Base-by-base conservation (phyloP, 1,140 invertebrate species). In the Drosophila aff. region DNA sequence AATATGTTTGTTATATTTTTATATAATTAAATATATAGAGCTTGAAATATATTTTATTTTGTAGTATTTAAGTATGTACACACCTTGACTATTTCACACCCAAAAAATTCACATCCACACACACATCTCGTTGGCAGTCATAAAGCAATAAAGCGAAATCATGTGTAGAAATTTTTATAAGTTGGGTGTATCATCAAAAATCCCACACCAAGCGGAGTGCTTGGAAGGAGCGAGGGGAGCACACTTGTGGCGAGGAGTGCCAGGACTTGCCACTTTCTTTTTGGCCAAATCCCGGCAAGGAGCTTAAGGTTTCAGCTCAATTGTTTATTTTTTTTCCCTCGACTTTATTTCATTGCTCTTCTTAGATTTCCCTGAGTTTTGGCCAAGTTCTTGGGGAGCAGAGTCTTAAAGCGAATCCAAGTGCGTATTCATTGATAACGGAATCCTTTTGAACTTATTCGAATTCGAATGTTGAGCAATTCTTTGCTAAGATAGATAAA, bases 111-210 rank as follows among this genome's bases (percentile, higher is more conserved):
- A 52, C 21, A 47, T 18, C 33, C 21, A 65, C 46, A 40, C 36
- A 41, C 53, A 36, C 67, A 61, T 38, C 21, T 38, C 33, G 15
- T 23, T 55, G 52, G 52, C 44, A 50, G 68, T 62, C 77, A 79
- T 80, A 80, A 80, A 79, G 68, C 76, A 79, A 80, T 80, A 80
- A 80, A 80, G 69, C 69, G 69, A 79, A 80, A 79, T 80, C 78
- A 80, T 80, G 76, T 74, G 76, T 61, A 63, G 78, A 80, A 64
- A 80, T 79, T 80, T 75, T 80, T 74, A 79, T 79, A 79, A 80
- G 76, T 67, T 67, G 46, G 73, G 50, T 77, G 44, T 76, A 52
- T 64, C 53, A 26, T 62, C 28, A 43, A 44, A 21, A 31, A 55
- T 23, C 21, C 52, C 2, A 31, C 9, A 31, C 16, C 9, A 10